These are phyloP conservation scores for Drosophila nikananu DNA, from an alignment of 1,140 invertebrate genomes.

Conservation along the genomic window DNA sequence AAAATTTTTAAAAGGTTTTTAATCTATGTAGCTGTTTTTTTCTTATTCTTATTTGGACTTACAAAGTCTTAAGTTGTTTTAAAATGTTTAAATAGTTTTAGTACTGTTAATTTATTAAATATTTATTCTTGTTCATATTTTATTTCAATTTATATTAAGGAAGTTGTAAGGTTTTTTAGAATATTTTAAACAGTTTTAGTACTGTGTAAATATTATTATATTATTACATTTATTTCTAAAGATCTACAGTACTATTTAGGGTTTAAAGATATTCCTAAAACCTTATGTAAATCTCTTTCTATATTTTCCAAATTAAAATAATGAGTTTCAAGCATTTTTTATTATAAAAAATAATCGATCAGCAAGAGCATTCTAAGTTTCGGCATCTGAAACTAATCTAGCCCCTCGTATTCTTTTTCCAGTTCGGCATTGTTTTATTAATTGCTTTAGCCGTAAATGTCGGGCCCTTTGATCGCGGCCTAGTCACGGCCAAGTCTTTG, in stretches of 20 bases:
- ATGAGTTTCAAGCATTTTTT: neutral
- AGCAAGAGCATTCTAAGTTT: neutral
- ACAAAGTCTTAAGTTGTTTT: too few relatives aligned
- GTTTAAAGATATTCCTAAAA: neutral
- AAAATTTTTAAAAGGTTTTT: too few relatives aligned
- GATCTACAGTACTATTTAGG: too few relatives aligned
- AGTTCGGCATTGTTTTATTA: conserved; percentile 70
- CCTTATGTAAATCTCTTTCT: neutral
- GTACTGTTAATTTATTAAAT: too few relatives aligned
- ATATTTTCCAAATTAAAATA: neutral
- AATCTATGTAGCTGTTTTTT: too few relatives aligned
- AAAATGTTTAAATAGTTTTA: neutral
- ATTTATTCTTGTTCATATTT: too few relatives aligned
- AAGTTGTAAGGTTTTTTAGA: too few relatives aligned
- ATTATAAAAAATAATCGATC: neutral
- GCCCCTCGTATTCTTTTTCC: neutral
- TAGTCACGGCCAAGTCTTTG: conserved; percentile 70
- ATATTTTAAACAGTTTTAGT: neutral
- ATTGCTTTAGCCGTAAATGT: conserved; percentile 59
- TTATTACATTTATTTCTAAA: neutral
- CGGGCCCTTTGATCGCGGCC: conserved; percentile 64
- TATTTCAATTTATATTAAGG: too few relatives aligned
- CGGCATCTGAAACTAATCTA: neutral
- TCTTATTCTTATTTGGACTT: too few relatives aligned
- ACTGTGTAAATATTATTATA: too few relatives aligned